Evolutionary conservation across 2,113 vertebrate species (phyloP).

Genomic region (Spea multiplicata): DNA sequence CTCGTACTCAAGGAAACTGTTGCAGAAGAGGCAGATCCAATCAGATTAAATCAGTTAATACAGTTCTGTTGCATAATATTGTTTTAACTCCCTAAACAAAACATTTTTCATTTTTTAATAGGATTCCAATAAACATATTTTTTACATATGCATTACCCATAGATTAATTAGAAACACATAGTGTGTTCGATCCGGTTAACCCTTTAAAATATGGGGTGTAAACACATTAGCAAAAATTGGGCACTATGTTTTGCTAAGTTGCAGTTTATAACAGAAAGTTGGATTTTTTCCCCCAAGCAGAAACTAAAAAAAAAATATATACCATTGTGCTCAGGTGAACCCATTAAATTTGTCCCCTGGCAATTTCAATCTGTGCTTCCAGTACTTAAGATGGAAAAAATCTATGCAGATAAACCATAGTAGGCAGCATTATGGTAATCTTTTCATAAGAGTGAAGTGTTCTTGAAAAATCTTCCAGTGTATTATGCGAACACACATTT

Average conservation of each 20-base stretch:
- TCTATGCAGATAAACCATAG: slow-evolving; percentile 26
- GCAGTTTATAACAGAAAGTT: neutral
- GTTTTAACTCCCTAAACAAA: too few species aligned
- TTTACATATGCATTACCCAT: too few species aligned
- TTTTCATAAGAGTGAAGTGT: slow-evolving; percentile 44
- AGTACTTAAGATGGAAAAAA: slow-evolving; percentile 36
- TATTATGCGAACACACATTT: slow-evolving; percentile 27
- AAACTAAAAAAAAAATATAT: neutral
- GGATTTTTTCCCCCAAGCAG: neutral
- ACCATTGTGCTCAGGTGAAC: slow-evolving; percentile 19
- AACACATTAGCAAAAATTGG: too few species aligned
- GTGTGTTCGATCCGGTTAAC: too few species aligned
- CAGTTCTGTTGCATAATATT: too few species aligned
- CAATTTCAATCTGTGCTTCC: slow-evolving; percentile 24
- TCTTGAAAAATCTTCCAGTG: slow-evolving; percentile 41
- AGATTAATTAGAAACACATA: too few species aligned
- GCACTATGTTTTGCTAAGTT: too few species aligned
- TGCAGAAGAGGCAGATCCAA: too few species aligned
- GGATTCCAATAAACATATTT: too few species aligned
- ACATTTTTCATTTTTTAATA: too few species aligned
- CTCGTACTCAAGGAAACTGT: too few species aligned
- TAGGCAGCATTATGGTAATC: slow-evolving; percentile 43
- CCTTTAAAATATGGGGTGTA: neutral
- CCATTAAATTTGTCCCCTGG: slow-evolving; percentile 22
- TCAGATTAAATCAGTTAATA: too few species aligned